Evolutionary conservation across 2,113 vertebrate species (phyloP).

Genomic region (Chloropsis cyanopogon): DNA sequence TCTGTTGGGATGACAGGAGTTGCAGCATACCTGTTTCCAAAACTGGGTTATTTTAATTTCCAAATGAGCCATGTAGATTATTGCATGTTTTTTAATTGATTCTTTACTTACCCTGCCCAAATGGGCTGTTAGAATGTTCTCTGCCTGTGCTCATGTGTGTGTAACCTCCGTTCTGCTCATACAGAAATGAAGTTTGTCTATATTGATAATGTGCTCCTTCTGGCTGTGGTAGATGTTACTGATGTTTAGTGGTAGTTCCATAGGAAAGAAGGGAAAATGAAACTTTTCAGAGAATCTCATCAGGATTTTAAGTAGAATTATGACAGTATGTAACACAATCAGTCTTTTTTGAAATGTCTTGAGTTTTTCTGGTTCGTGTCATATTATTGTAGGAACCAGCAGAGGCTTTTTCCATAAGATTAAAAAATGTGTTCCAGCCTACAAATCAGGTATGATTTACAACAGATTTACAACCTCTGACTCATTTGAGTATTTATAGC

Average conservation of each 20-base stretch:
- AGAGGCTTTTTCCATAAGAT: neutral
- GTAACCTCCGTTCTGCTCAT: neutral
- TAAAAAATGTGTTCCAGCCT: constrained; percentile 3
- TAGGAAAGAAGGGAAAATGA: neutral
- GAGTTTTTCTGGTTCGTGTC: neutral
- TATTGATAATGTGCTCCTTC: neutral
- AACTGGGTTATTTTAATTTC: neutral
- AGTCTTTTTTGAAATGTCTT: neutral
- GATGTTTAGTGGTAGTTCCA: neutral
- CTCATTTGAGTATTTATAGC: constrained; percentile 59
- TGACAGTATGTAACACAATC: neutral
- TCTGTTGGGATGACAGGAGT: neutral
- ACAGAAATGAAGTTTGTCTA: neutral
- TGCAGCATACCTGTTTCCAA: neutral
- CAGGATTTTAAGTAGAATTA: neutral
- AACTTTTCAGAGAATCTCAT: neutral
- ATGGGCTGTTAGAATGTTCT: neutral
- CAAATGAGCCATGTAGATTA: neutral
- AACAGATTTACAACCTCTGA: constrained; percentile 21
- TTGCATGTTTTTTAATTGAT: neutral
- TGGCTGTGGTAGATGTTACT: neutral
- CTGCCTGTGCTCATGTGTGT: neutral
- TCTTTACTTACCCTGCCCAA: neutral
- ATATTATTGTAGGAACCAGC: neutral
- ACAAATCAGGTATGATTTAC: constrained; percentile 35